Conservation (phyloP, 1,140 invertebrate species). For the Magallana ariakensis region DNA sequence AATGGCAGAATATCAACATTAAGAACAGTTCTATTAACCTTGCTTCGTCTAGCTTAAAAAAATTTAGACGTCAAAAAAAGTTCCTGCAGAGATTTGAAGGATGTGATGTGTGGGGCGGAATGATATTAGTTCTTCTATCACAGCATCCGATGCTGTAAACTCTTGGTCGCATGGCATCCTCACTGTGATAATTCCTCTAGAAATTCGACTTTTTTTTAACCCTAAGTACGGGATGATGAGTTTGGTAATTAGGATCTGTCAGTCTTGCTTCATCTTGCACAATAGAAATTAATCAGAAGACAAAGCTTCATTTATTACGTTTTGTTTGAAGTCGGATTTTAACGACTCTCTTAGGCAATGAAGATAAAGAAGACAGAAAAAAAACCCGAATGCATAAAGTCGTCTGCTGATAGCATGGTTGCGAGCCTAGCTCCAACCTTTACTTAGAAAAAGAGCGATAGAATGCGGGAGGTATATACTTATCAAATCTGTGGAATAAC, state of each 20-base stretch:
- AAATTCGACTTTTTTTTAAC: conserved; percentile 21
- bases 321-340: conserved; percentile 31
- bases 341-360: conserved; percentile 37
- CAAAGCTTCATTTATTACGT: conserved; percentile 26
- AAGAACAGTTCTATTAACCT: background rate
- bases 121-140: conserved; percentile 14
- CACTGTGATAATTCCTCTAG: background rate
- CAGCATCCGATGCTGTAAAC: background rate
- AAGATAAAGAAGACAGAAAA: conserved; percentile 1
- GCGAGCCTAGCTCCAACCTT: no score
- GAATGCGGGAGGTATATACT: background rate
- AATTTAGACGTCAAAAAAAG: background rate
- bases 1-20: no score
- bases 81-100: background rate
- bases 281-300: conserved; percentile 35
- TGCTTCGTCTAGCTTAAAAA: background rate
- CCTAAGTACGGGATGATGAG: background rate
- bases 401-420: background rate
- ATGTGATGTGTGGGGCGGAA: conserved; percentile 3
- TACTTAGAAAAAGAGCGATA: background rate
- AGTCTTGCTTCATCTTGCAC: conserved; percentile 3
- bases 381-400: background rate
- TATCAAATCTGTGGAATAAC: conserved; percentile 2
- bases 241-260: background rate
- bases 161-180: background rate